A percentile compares a stretch with the other conserved stretches of the same genome.
Conservation (phyloP, 2,797 vertebrate species). For the Anomalospiza imberbis region DNA sequence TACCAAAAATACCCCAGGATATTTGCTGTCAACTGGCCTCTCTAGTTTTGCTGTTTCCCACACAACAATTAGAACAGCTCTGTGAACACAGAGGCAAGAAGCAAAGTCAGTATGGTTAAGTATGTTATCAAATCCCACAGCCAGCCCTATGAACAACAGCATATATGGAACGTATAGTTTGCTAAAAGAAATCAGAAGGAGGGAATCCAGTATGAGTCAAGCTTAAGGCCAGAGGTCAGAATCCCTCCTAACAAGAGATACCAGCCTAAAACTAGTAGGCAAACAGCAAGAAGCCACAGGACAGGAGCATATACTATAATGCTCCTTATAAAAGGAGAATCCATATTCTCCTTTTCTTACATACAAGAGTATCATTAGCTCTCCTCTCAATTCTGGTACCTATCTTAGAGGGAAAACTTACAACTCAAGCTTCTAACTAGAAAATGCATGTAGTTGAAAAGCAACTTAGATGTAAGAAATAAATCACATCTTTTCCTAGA, state of each 20-base stretch:
- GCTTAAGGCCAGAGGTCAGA: background rate
- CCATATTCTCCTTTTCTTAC: background rate
- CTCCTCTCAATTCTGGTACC: background rate
- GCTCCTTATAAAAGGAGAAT: too few species aligned
- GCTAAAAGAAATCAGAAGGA: background rate
- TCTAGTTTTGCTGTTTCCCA: background rate
- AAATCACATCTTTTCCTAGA: background rate
- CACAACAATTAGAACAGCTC: background rate
- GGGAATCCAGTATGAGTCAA: background rate
- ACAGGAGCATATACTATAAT: background rate
- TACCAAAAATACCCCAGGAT: background rate
- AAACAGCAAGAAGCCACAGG: background rate
- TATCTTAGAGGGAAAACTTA: background rate
- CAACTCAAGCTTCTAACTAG: background rate
- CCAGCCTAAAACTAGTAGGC: background rate
- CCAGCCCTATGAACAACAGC: background rate
- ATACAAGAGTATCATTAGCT: background rate
- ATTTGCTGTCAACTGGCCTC: background rate
- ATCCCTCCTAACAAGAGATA: background rate
- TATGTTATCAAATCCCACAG: background rate
- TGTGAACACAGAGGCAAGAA: background rate
- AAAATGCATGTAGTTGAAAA: background rate
- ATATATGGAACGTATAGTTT: rapidly evolving
- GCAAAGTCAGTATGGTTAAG: background rate
- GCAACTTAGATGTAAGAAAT: background rate